phyloP scores from a whole-genome alignment of 1,140 invertebrate genomes.

The Drusus annulatus region DNA sequence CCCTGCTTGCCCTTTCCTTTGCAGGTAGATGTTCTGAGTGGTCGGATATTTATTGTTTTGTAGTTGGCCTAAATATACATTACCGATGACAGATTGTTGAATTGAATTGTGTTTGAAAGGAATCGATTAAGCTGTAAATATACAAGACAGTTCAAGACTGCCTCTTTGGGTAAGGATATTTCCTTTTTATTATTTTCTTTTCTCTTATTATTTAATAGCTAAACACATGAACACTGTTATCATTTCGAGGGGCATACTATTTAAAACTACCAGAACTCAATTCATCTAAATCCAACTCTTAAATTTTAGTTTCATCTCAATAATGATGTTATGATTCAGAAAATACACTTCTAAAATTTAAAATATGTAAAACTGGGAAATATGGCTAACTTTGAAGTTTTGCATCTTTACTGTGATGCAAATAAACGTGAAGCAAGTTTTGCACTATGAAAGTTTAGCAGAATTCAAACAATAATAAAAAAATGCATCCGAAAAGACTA shows the following conservation, averaged over 20 bases:
- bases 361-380: too few species aligned
- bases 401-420: too few species aligned
- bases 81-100: constrained; percentile 25
- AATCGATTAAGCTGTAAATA: constrained; percentile 16
- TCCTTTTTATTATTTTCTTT: not conserved
- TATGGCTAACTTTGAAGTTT: too few species aligned
- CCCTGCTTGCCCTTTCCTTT: constrained; percentile 27
- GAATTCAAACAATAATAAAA: too few species aligned
- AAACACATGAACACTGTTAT: not conserved
- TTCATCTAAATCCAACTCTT: too few species aligned
- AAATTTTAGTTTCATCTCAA: too few species aligned
- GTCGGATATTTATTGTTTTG: constrained; percentile 4
- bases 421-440: too few species aligned
- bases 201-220: not conserved
- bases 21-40: constrained; percentile 32
- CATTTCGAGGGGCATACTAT: not conserved
- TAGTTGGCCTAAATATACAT: constrained; percentile 21
- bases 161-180: constrained; percentile 27
- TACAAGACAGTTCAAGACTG: not conserved
- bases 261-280: too few species aligned
- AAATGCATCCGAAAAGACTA: too few species aligned
- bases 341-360: too few species aligned
- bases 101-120: constrained; percentile 17
- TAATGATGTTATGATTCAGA: too few species aligned
- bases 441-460: too few species aligned